Evolutionary conservation across 2,797 vertebrate genomes (phyloP).

Genomic region (Vultur gryphus): DNA sequence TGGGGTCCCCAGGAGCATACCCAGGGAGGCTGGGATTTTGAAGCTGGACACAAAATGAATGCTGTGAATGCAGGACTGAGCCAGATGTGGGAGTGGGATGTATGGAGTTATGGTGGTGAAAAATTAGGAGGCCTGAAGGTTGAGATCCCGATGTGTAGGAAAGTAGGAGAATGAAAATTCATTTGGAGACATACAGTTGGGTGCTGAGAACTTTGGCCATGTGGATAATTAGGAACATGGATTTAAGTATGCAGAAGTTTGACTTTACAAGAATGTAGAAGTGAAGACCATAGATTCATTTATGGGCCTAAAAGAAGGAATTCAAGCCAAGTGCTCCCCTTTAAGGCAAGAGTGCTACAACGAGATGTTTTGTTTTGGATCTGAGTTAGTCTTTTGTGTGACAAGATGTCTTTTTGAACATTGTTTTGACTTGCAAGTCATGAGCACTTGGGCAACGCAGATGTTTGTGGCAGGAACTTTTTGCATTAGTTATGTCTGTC

Average conservation of each 20-base stretch:
- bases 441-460: background rate
- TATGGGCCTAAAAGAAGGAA: background rate
- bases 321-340: background rate
- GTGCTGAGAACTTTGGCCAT: background rate
- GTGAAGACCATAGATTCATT: background rate
- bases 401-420: background rate
- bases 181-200: background rate
- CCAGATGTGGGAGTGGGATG: background rate
- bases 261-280: background rate
- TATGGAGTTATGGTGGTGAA: background rate
- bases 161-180: background rate
- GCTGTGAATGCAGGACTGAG: background rate
- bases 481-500: background rate
- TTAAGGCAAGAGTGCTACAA: background rate
- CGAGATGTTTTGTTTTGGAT: background rate
- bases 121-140: background rate
- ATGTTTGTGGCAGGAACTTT: background rate
- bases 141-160: background rate
- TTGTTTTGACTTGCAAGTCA: background rate
- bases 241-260: background rate
- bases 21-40: background rate
- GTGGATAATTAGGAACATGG: background rate
- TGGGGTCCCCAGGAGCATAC: background rate
- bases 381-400: background rate
- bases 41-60: background rate